phyloP scores from a whole-genome alignment of 2,113 vertebrate species.

The Callospermophilus lateralis region DNA sequence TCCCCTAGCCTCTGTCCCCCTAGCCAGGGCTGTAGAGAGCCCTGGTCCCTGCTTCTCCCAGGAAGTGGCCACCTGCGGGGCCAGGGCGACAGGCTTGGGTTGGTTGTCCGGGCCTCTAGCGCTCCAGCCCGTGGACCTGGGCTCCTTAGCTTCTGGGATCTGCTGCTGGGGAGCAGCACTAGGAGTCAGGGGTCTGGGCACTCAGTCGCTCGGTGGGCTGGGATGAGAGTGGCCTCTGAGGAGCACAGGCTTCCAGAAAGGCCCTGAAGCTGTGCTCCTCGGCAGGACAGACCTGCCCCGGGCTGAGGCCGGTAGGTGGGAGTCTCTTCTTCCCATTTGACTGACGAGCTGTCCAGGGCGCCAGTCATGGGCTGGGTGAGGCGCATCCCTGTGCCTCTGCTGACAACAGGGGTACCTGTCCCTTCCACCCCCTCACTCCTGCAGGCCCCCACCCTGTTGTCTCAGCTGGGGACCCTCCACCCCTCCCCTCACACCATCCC shows the following conservation, averaged over 20 bases:
- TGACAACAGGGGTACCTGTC: not conserved
- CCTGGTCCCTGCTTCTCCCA: not conserved
- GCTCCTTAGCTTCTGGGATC: too few species aligned
- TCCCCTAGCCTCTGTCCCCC: not conserved
- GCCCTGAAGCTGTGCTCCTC: not conserved
- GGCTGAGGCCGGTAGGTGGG: not conserved
- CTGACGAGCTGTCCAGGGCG: not conserved
- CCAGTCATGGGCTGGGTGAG: not conserved
- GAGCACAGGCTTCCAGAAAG: not conserved
- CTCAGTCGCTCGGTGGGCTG: not conserved
- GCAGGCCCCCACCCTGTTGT: not conserved
- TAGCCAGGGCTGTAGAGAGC: not conserved
- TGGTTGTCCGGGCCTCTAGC: not conserved
- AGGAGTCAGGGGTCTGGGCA: not conserved
- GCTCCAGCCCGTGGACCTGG: rapidly evolving
- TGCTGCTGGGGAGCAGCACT: too few species aligned
- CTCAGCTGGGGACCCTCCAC: not conserved
- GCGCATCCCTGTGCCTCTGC: not conserved
- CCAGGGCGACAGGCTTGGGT: too few species aligned
- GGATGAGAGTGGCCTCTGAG: not conserved
- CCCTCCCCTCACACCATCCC: not conserved
- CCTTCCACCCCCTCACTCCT: not conserved
- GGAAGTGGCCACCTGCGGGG: too few species aligned
- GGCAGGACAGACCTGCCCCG: not conserved
- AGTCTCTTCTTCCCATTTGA: too few species aligned